Conservation (phyloP, 2,113 vertebrate species). For the Microcebus jonahi region DNA sequence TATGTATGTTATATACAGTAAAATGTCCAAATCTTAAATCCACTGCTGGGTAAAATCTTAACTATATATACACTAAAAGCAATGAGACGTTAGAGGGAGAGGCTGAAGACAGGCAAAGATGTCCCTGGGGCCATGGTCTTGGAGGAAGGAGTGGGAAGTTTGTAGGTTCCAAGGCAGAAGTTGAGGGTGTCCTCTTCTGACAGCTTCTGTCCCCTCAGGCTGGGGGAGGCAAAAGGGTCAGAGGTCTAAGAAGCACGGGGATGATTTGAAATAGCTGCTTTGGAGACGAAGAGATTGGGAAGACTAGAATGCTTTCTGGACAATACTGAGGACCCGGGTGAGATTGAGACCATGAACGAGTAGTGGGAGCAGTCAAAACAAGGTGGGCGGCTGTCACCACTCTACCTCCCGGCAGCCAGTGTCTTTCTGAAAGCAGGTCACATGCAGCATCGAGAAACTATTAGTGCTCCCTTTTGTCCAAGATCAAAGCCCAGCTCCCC, state of each 20-base stretch:
- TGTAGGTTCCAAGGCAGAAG: neutral
- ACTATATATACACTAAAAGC: neutral
- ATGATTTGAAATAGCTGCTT: neutral
- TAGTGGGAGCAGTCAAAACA: neutral
- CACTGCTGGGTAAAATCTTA: neutral
- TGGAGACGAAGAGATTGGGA: neutral
- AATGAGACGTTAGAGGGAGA: neutral
- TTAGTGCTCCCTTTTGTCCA: neutral
- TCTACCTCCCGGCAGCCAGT: neutral
- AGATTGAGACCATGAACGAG: neutral
- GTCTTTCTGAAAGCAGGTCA: neutral
- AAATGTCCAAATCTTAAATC: conserved; percentile 29
- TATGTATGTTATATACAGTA: neutral
- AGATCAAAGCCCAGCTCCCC: neutral
- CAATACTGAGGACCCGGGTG: neutral
- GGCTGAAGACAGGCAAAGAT: neutral
- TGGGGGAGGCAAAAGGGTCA: neutral
- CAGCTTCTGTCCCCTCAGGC: neutral
- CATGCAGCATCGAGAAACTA: neutral
- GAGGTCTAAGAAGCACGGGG: neutral
- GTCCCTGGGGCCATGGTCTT: neutral
- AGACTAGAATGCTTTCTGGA: neutral
- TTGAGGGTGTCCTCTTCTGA: neutral
- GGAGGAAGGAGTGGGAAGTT: neutral
- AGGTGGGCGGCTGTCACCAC: neutral